Conservation (phyloP, 2,888 invertebrate species). For the Agonum fuliginosum region DNA sequence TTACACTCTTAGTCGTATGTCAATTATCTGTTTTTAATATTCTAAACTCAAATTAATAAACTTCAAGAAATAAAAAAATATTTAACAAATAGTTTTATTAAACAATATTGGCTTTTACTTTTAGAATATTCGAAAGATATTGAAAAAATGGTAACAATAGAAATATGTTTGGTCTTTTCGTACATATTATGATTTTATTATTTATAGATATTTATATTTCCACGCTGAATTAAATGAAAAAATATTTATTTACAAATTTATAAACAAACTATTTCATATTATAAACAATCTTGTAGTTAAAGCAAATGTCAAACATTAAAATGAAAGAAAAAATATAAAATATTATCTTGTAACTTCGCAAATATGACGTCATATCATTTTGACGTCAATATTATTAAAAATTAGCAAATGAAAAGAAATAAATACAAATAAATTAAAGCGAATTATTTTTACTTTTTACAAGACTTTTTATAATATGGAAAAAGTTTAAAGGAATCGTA, state of each 20-base stretch:
- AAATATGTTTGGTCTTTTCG: conserved; percentile 4
- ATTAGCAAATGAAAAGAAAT: conserved; percentile 3
- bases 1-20: background rate
- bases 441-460: conserved; percentile 1
- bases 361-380: conserved; percentile 9
- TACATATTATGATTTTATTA: conserved; percentile 9
- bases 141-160: no score
- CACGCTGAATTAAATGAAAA: conserved; percentile 28
- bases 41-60: no score
- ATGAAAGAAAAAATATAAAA: background rate
- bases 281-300: conserved; percentile 28
- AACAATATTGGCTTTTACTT: no score
- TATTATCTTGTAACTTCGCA: conserved; percentile 6
- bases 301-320: conserved; percentile 1
- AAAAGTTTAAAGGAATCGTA: conserved; percentile 17
- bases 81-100: no score
- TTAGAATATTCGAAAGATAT: background rate
- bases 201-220: conserved; percentile 14
- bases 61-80: no score
- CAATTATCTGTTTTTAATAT: no score
- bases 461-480: conserved; percentile 35
- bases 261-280: conserved; percentile 22
- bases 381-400: background rate
- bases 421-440: conserved; percentile 11
- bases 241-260: conserved; percentile 37